Evolutionary conservation across 2,113 vertebrate species (phyloP).

Genomic region (Chamaea fasciata): DNA sequence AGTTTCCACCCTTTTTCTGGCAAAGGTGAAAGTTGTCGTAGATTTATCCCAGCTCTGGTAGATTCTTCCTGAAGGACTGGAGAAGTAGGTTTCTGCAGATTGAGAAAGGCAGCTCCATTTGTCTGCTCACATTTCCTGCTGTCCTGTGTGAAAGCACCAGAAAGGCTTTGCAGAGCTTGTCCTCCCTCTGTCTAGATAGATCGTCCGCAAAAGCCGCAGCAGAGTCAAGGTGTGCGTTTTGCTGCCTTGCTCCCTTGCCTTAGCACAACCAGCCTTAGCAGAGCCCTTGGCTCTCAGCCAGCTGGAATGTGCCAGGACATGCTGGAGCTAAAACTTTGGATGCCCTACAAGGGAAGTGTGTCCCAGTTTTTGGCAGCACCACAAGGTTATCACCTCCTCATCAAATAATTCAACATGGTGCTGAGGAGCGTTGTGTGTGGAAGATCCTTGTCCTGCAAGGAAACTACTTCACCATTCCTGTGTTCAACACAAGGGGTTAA

Average conservation of each 20-base stretch:
- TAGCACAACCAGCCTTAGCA: not conserved
- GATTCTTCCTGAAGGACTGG: not conserved
- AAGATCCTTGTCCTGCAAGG: not conserved
- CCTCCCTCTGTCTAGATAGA: accelerated
- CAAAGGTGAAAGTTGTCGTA: not conserved
- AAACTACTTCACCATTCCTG: not conserved
- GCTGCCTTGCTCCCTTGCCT: not conserved
- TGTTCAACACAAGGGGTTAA: not conserved
- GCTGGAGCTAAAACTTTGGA: not conserved
- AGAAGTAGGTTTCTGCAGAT: not conserved
- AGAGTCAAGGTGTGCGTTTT: not conserved
- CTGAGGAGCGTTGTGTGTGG: not conserved
- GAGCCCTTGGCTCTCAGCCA: not conserved
- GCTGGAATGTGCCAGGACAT: not conserved
- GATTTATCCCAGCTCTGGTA: not conserved
- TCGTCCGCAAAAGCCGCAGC: accelerated
- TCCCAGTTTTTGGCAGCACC: not conserved
- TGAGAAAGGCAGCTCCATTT: not conserved
- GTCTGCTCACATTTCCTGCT: not conserved
- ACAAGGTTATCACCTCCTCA: not conserved
- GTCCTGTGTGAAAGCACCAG: not conserved
- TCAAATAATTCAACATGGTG: not conserved
- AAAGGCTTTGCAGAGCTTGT: not conserved
- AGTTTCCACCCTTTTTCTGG: not conserved
- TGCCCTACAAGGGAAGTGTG: not conserved